Conservation (phyloP, 2,113 vertebrate genomes). For the Noturus placidus region DNA sequence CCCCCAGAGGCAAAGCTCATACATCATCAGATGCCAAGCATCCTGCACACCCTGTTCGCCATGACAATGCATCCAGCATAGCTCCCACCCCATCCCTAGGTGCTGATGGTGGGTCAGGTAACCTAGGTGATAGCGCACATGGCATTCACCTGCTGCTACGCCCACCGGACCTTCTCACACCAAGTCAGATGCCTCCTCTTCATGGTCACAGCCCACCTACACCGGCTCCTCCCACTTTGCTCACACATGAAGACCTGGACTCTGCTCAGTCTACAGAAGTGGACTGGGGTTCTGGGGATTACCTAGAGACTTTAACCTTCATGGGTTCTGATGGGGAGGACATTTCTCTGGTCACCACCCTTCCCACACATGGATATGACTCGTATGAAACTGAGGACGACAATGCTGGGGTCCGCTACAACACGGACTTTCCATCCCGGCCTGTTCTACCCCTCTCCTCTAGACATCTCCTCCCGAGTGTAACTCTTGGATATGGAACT, state of each 20-base stretch:
- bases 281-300: constrained; percentile 82
- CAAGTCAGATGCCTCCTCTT: constrained; percentile 68
- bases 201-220: constrained; percentile 68
- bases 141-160: constrained; percentile 75
- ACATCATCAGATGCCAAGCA: constrained; percentile 26
- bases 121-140: constrained; percentile 68
- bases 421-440: constrained; percentile 64
- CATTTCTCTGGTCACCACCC: constrained; percentile 64
- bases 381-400: constrained; percentile 57
- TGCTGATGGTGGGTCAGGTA: constrained; percentile 42
- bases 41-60: constrained; percentile 51
- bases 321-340: constrained; percentile 72
- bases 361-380: constrained; percentile 69
- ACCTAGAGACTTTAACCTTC: constrained; percentile 78
- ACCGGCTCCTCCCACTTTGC: constrained; percentile 69
- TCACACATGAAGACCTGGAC: constrained; percentile 59
- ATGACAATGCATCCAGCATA: constrained; percentile 47
- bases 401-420: constrained; percentile 60
- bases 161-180: constrained; percentile 70
- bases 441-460: constrained; percentile 63
- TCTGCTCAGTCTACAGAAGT: constrained; percentile 69
- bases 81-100: constrained; percentile 48
- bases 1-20: constrained; percentile 35
- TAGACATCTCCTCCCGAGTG: constrained; percentile 47
- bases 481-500: constrained; percentile 65